These are phyloP conservation scores for Drosophila putrida DNA, from an alignment of 2,888 invertebrate genomes.

Conservation along the genomic window DNA sequence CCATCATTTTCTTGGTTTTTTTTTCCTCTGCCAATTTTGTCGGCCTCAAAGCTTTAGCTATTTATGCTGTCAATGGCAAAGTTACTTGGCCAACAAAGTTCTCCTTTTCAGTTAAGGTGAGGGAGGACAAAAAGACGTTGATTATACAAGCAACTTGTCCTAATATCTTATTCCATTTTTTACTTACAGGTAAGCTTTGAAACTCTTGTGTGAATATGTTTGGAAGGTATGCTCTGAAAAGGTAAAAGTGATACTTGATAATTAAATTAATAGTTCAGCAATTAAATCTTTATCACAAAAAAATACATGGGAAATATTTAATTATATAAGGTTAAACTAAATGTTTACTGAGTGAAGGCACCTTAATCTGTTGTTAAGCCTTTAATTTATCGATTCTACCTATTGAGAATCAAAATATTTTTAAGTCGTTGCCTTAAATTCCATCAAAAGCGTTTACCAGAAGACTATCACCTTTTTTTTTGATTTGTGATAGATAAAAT, in stretches of 20 bases:
- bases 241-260: neutral
- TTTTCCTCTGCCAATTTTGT: neutral
- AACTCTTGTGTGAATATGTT: neutral
- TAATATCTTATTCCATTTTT: constrained; percentile 28
- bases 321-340: neutral
- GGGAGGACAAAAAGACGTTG: constrained; percentile 7
- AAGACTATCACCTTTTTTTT: too few species aligned
- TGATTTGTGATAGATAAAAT: too few species aligned
- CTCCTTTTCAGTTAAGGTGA: constrained; percentile 1
- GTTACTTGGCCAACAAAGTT: constrained; percentile 29
- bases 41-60: constrained; percentile 16
- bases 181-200: constrained; percentile 30
- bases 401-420: too few species aligned
- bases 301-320: neutral
- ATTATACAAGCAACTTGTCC: constrained; percentile 21
- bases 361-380: too few species aligned
- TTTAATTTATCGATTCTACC: too few species aligned
- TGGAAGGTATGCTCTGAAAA: too few species aligned
- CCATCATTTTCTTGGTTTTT: neutral
- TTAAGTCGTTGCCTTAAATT: too few species aligned
- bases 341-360: neutral
- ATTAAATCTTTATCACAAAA: neutral
- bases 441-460: too few species aligned
- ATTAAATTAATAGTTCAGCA: neutral
- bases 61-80: constrained; percentile 30